These are phyloP conservation scores for Bryconaethiops microstoma DNA, from an alignment of 2,797 vertebrate genomes.

Conservation along the genomic window DNA sequence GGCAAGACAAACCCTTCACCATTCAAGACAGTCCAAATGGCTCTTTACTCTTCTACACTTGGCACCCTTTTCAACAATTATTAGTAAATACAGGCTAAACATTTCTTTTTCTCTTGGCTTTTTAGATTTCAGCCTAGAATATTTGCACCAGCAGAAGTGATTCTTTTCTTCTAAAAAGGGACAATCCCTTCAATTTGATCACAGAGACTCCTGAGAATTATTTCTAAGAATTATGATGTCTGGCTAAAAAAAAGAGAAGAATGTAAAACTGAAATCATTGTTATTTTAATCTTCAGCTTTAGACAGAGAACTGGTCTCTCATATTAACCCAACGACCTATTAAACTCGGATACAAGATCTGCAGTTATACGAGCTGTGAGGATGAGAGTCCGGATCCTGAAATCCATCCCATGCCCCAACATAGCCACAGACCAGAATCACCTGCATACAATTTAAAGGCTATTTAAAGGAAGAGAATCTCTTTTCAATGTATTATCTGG, in stretches of 20 bases:
- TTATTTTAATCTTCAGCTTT: neutral
- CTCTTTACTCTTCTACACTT: neutral
- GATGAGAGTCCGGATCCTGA: too few relatives aligned
- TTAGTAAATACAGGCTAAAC: too few relatives aligned
- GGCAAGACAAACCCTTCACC: neutral
- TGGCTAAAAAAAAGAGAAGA: conserved; percentile 12
- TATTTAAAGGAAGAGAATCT: too few relatives aligned
- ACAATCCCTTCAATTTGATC: neutral
- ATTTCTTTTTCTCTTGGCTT: neutral
- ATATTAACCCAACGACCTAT: neutral
- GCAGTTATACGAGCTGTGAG: neutral
- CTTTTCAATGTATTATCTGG: too few relatives aligned
- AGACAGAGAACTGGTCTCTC: neutral
- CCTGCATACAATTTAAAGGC: too few relatives aligned
- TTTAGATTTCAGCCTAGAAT: neutral
- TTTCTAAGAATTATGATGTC: neutral
- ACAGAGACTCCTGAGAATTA: neutral
- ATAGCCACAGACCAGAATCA: too few relatives aligned
- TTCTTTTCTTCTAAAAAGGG: neutral
- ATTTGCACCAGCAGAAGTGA: neutral
- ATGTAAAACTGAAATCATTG: neutral
- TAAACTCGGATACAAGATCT: neutral
- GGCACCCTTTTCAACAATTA: too few relatives aligned
- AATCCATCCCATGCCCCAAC: too few relatives aligned
- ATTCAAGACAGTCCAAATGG: neutral